These are phyloP conservation scores for Axea sp. DNA, from an alignment of 2,888 invertebrate species.

Conservation along the genomic window DNA sequence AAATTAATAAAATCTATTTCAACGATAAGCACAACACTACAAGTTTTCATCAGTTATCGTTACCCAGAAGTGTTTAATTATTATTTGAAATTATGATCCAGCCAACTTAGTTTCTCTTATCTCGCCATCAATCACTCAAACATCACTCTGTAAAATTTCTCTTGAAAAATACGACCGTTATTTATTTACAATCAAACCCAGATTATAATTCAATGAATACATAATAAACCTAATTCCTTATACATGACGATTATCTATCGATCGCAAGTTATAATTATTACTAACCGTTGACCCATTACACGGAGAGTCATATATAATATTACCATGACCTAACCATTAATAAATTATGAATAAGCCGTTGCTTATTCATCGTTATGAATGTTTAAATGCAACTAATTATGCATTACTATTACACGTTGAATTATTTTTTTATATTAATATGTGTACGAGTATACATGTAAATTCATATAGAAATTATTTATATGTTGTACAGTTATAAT, in stretches of 20 bases:
- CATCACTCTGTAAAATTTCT: slow-evolving; percentile 8
- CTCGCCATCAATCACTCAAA: slow-evolving; percentile 27
- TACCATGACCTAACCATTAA: too few relatives aligned
- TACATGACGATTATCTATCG: neutral
- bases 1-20: slow-evolving; percentile 22
- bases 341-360: too few relatives aligned
- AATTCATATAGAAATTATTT: too few relatives aligned
- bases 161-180: neutral
- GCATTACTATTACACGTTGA: too few relatives aligned
- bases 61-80: slow-evolving; percentile 20
- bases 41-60: slow-evolving; percentile 28
- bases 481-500: too few relatives aligned
- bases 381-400: too few relatives aligned
- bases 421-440: too few relatives aligned
- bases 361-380: too few relatives aligned
- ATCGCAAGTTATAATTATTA: neutral
- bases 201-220: slow-evolving; percentile 54
- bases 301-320: too few relatives aligned
- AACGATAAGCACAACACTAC: slow-evolving; percentile 17
- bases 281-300: too few relatives aligned
- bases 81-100: slow-evolving; percentile 28
- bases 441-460: too few relatives aligned
- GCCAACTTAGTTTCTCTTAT: slow-evolving; percentile 29
- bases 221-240: slow-evolving; percentile 8
- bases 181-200: slow-evolving; percentile 31